Base-by-base conservation (phyloP, 1,140 invertebrate species). In the Bombus pascuorum region DNA sequence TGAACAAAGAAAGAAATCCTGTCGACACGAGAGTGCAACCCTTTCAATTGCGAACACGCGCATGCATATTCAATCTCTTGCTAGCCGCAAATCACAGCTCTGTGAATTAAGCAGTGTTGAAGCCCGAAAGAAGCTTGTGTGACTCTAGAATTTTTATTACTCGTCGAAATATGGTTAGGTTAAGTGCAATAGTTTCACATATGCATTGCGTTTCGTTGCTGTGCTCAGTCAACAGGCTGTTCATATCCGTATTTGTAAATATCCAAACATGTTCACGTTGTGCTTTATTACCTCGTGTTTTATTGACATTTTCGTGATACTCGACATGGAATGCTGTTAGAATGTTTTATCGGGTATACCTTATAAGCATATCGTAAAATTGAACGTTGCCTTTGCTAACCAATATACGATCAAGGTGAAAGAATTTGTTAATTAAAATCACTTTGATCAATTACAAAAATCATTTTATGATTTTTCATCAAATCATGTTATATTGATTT, bases 101-200 rank as follows among this genome's bases (percentile, higher is more conserved):
- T 18, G 32, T 34, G 6, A 18, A 66, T 34, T 84, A 84, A 84
- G 37, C 82, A 72, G 66, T 47, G n/a, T 78, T 39, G 74, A n/a
- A 25, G 39, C 32, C 1, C 15, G 75, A 84, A 78, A 78, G n/a
- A n/a, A 18, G 53, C 73, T 15, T 34, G 12, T 32, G 32, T 5
- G 44, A 39, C 6, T 59, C 22, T n/a, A 34, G 53, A 37, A 71
- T 79, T 84, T 71, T 77, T 75, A 78, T 84, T 34, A 37, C 59
- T 47, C 68, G 39, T 57, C 39, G 34, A 76, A 68, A 28, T 13
- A 47, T 76, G 53, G 34, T 28, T 6, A 1, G 22, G 42, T 28
- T 8, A 53, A 59, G 77, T 65, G 39, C 22, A 2, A 28, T 25
- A 37, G 34, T 15, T 37, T 6, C 28, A 53, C 47, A 53, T 53